Conservation (phyloP, 1,140 invertebrate species). For the Drosophila watanabei region DNA sequence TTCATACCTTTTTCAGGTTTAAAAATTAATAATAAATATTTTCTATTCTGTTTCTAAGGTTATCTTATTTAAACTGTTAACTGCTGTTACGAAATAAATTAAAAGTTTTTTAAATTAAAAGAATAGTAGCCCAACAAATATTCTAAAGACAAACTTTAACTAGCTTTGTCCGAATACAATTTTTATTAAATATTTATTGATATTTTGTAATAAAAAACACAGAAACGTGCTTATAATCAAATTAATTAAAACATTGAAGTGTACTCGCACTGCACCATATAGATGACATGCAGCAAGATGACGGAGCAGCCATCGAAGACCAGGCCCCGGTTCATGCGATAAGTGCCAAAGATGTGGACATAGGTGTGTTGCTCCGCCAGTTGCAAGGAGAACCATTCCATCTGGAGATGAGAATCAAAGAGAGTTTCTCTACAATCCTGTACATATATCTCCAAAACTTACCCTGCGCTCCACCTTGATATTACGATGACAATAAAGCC, state of each 20-base stretch:
- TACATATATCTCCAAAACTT: background rate
- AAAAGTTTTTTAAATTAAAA: too few relatives aligned
- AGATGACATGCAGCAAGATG: slow-evolving; percentile 45
- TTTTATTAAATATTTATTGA: background rate
- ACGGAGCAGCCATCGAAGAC: slow-evolving; percentile 16
- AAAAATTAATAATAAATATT: too few relatives aligned
- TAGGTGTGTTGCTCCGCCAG: slow-evolving; percentile 34
- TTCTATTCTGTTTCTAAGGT: too few relatives aligned
- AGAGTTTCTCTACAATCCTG: too few relatives aligned
- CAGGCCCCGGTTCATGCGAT: slow-evolving; percentile 38
- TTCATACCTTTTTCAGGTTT: too few relatives aligned
- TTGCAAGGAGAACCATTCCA: slow-evolving; percentile 48
- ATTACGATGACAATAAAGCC: background rate
- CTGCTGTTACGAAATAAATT: too few relatives aligned
- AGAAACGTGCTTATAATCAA: background rate
- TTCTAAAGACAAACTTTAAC: too few relatives aligned
- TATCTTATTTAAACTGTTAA: too few relatives aligned
- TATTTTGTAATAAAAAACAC: background rate
- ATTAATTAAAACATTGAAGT: slow-evolving; percentile 12
- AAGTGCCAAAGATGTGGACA: slow-evolving; percentile 28
- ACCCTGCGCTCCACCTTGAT: slow-evolving; percentile 33
- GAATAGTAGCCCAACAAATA: too few relatives aligned
- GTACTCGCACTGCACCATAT: slow-evolving; percentile 51
- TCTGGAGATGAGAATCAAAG: slow-evolving; percentile 4
- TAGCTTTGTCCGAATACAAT: too few relatives aligned